Conservation (phyloP, 1,140 invertebrate species). For the Harlomillsia oculata region DNA sequence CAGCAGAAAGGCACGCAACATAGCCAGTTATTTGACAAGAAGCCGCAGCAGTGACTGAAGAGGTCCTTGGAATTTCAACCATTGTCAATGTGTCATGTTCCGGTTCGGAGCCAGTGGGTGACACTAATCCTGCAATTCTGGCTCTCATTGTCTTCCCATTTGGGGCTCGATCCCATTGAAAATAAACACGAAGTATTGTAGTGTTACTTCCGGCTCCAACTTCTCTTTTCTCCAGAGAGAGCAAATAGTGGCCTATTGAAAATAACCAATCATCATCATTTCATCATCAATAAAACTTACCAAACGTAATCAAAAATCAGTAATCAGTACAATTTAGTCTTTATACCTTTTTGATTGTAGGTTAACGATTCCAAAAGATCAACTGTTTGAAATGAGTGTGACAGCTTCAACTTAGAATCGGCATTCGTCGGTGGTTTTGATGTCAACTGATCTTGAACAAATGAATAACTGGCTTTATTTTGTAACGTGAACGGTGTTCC, state of each 20-base stretch:
- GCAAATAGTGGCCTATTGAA: constrained; percentile 32
- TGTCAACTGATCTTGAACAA: not conserved
- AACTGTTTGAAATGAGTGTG: constrained; percentile 30
- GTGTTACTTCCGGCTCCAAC: constrained; percentile 13
- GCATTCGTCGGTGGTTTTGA: not conserved
- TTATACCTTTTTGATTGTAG: constrained; percentile 31
- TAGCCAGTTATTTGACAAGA: constrained; percentile 29
- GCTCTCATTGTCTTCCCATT: constrained; percentile 51
- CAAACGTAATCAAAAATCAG: not conserved
- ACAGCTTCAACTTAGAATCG: constrained; percentile 19
- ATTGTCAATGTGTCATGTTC: constrained; percentile 27
- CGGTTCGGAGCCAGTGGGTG: constrained; percentile 24
- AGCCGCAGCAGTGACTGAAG: constrained; percentile 15
- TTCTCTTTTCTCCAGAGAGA: constrained; percentile 33
- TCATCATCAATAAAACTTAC: not conserved
- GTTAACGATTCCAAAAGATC: constrained; percentile 24
- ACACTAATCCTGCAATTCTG: constrained; percentile 54
- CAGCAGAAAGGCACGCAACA: constrained; percentile 27
- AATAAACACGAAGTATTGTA: constrained; percentile 27
- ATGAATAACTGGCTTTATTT: not conserved
- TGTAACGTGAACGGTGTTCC: not conserved
- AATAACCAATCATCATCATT: not conserved
- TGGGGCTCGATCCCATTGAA: constrained; percentile 28
- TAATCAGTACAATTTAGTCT: not conserved
- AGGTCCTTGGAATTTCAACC: constrained; percentile 32